phyloP scores from a whole-genome alignment of 2,797 vertebrate species.

The Poecilia wingei region DNA sequence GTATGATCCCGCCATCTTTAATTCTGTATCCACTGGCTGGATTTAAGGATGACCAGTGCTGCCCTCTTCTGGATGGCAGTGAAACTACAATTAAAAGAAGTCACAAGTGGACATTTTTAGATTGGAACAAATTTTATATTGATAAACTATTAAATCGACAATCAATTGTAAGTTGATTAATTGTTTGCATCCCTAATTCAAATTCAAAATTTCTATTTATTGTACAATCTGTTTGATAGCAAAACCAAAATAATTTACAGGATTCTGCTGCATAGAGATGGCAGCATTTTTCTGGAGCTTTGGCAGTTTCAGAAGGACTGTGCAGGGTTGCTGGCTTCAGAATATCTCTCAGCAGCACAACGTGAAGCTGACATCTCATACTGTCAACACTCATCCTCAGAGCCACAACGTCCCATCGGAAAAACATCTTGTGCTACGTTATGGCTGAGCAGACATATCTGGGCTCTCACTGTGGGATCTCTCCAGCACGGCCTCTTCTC shows the following conservation, averaged over 20 bases:
- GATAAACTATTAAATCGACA: no score
- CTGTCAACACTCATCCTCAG: constrained; percentile 20
- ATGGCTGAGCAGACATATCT: constrained; percentile 6
- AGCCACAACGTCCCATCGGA: constrained; percentile 18
- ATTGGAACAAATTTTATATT: no score
- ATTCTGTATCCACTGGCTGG: no score
- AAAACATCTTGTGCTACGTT: constrained; percentile 23
- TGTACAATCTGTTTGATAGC: not conserved
- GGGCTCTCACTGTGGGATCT: constrained; percentile 11
- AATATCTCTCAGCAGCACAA: constrained; percentile 13
- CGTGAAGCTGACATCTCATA: constrained; percentile 31
- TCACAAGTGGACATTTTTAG: no score
- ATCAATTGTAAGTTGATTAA: no score
- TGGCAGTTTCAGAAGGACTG: constrained; percentile 24
- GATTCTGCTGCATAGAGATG: not conserved
- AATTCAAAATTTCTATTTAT: not conserved
- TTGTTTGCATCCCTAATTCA: not conserved
- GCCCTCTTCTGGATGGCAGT: no score
- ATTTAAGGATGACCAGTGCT: no score
- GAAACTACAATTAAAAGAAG: no score
- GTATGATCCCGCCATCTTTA: no score
- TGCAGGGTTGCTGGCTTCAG: constrained; percentile 13
- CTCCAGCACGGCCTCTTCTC: not conserved
- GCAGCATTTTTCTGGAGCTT: not conserved
- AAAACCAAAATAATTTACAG: not conserved